A percentile compares a stretch with the other conserved stretches of the same genome.
phyloP scores from a whole-genome alignment of 64 coral and sea anemone species.

The Montipora capricornis region DNA sequence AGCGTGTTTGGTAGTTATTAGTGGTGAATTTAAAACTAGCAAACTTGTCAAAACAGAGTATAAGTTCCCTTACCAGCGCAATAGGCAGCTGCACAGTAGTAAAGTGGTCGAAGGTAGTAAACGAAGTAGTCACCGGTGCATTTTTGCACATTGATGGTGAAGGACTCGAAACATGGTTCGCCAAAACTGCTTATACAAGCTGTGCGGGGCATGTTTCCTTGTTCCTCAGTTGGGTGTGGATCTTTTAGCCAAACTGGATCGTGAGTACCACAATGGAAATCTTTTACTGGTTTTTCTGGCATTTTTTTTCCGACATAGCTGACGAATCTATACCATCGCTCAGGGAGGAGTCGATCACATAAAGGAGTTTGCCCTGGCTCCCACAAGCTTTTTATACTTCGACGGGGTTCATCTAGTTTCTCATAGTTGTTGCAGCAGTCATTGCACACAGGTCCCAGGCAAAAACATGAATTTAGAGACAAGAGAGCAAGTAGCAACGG shows the following conservation, averaged over 20 bases:
- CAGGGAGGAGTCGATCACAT: constrained; percentile 1
- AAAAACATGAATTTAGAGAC: no score
- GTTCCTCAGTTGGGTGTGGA: neutral
- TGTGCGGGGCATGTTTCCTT: neutral
- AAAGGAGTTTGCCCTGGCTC: neutral
- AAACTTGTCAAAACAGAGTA: no score
- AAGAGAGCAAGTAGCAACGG: no score
- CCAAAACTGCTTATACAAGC: constrained; percentile 21
- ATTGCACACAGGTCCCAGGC: neutral
- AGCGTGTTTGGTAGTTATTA: no score
- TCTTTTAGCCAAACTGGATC: constrained; percentile 67
- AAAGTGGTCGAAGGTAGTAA: constrained; percentile 46
- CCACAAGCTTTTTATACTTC: neutral
- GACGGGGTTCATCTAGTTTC: neutral
- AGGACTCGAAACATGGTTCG: neutral
- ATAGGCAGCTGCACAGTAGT: constrained; percentile 34
- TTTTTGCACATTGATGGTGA: constrained; percentile 11
- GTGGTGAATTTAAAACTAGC: no score
- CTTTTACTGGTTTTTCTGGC: constrained; percentile 16
- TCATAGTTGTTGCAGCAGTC: neutral
- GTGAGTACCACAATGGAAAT: constrained; percentile 21
- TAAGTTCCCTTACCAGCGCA: constrained; percentile 53
- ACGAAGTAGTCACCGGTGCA: constrained; percentile 37
- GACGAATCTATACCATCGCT: no score
- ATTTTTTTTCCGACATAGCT: neutral